Evolutionary conservation across 2,113 vertebrate species (phyloP), one percentile per base, ranked within the genome.

Genomic region (Periophthalmus modestus): DNA sequence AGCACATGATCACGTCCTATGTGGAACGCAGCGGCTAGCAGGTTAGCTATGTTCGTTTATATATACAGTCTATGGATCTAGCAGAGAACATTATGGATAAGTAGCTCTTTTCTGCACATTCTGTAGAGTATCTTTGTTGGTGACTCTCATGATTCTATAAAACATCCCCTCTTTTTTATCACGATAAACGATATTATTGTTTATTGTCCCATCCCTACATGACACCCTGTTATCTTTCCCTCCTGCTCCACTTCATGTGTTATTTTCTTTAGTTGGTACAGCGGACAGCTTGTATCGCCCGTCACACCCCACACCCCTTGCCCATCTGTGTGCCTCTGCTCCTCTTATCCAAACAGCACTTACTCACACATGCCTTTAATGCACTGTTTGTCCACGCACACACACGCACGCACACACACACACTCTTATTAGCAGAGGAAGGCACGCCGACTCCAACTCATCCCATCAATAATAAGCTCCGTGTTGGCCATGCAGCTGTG

Each of bases 401-500:
- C 48, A 48, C 71, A 71, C 78, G 0, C 66, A 76, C 50, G 16
- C 48, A 48, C 47, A 14, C 6, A 43, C 39, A 43, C 39, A 43
- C 39, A 52, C 69, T 63, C 54, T 74, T 71, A 72, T 79, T 75
- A 76, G 61, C 70, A 75, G 77, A 68, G 21, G 57, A 68, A 34
- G 48, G 68, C 72, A 74, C 75, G 58, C 69, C 58, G 71, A 63
- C 66, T 73, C 77, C 52, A 66, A 65, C 83, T 82, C 72, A 65
- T 76, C 79, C 82, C 86, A 83, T 88, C 88, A 86, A 85, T 88
- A 88, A 89, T 81, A 61, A 61, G 23, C 81, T 81, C 68, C 59
- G 78, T 85, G 84, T 80, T 85, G 85, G 79, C 85, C 77, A 78
- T 87, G 78, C 87, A 88, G 82, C 89, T 86, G 88, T 74, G 82